Base-by-base conservation (phyloP, 1,140 invertebrate genomes). In the Bombus breviceps region DNA sequence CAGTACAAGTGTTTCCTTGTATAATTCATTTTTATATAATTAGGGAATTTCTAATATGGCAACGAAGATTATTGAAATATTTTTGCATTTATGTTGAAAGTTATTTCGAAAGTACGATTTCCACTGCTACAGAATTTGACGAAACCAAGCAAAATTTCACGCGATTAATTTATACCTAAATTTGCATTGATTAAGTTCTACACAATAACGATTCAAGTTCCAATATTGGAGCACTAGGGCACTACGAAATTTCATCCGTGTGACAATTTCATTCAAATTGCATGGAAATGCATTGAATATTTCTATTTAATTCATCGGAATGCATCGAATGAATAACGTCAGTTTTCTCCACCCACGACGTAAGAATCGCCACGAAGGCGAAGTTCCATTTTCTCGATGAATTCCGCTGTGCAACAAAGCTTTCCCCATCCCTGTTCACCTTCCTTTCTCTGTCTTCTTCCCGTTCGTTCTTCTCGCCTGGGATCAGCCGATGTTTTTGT, bases 321-420 rank as follows among this genome's bases (percentile, higher is more conserved):
- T 71, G 59, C 69, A 47, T 59, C 32, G 64, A 10, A 18, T 89
- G 88, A 89, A 89, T 89, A 89, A 88, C 68, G 80, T 69, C 43
- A 75, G 78, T 83, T 86, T 88, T 85, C 88, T 88, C 82, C 73
- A 41, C 47, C 57, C 59, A 83, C 79, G 75, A 90, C 74, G 86
- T 73, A 91, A 86, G 80, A 90, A 91, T 88, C 83, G 88, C 68
- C 43, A 88, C 88, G 88, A 89, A 89, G 25, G 69, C 39, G 88
- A 89, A 86, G 83, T 89, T 89, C 87, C 84, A 90, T 90, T 90
- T 90, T 87, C 85, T 84, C 77, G 81, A 90, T 87, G 85, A 90
- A 90, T 90, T 89, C 88, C 71, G 77, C 41, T 74, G 74, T 62
- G 88, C 79, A 88, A 89, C 87, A 83, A 86, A 79, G 79, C 64